Evolutionary conservation across 2,797 vertebrate genomes (phyloP), one percentile per base, ranked within the genome.

Genomic region (Triplophysa yarkandensis): DNA sequence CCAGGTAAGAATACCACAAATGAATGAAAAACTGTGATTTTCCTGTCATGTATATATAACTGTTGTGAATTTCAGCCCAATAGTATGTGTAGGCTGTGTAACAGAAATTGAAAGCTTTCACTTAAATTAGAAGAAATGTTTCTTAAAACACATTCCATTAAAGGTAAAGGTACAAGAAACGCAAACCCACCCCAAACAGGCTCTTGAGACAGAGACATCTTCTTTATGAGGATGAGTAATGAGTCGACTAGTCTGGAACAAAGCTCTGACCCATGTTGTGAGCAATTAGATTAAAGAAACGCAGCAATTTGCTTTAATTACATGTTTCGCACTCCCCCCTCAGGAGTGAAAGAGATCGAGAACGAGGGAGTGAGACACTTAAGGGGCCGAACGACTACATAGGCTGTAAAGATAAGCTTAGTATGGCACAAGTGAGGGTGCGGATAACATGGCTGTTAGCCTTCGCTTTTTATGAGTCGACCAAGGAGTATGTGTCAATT

Each of bases 281-380:
- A 65, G 65, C 79, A 77, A 80, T 80, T 77, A 80, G 70, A 77
- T 80, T 70, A 73, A 80, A 77, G 79, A 80, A 74, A 74, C 62
- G 39, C 74, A 77, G 78, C 78, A 76, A 80, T 80, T 77, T 79
- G 61, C 75, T 77, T 77, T 77, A 80, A 80, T 80, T 80, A 74
- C 79, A 80, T 77, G 74, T 80, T 71, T 50, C 50, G 60, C 64
- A 75, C 72, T 68, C 54, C 72, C 72, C 71, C 72, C 63, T 60
- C 41, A 67, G 63, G 64, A 74, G 72, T 9, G 30, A 67, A 74
- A 41, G 63, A 74, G 63, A 27, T 30, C 19, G 72, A 58, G 54
- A 74, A 67, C 23, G 28, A 67, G 54, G 63, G 64, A 68, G 64
- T 60, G 41, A 75, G 66, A 67, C 54, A 60, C 64, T 67, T 55